Percentiles rank a stretch among this genome's conserved stretches.
Evolutionary conservation across 2,888 invertebrate species (phyloP).

Genomic region (Poecilobothrus nobilitatus): DNA sequence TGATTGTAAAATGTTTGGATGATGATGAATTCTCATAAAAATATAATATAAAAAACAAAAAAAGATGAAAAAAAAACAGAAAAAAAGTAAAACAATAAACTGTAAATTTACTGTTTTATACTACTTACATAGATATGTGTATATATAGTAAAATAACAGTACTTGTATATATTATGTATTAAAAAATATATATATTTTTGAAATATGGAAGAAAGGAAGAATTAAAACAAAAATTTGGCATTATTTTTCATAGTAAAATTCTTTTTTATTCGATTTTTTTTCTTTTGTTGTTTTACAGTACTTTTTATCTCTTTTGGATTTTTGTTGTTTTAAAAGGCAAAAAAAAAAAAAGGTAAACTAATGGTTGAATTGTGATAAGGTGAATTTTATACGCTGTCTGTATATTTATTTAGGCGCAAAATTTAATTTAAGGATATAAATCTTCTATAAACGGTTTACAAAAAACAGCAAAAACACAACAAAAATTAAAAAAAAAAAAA

Average conservation of each 20-base stretch:
- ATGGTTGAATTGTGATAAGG: constrained; percentile 4
- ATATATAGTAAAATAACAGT: neutral
- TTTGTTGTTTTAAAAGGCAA: neutral
- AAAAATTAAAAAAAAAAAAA: neutral
- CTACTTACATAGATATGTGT: neutral
- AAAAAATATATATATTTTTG: no score
- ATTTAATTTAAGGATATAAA: constrained; percentile 1
- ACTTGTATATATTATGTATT: neutral
- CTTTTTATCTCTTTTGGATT: neutral
- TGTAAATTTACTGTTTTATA: no score
- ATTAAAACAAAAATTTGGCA: no score
- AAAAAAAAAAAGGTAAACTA: neutral
- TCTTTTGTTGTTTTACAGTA: neutral
- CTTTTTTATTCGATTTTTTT: neutral
- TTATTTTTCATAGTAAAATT: no score
- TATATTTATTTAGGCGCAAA: constrained; percentile 6
- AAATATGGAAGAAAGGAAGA: no score
- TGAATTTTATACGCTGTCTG: neutral
- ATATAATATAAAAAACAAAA: neutral
- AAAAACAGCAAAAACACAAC: neutral
- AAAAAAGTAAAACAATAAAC: no score
- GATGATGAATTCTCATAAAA: neutral
- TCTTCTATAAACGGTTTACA: neutral
- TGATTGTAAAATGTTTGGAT: neutral
- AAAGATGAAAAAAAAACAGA: neutral